Conservation (phyloP, 2,797 vertebrate genomes). For the Leontocebus nigricollis region DNA sequence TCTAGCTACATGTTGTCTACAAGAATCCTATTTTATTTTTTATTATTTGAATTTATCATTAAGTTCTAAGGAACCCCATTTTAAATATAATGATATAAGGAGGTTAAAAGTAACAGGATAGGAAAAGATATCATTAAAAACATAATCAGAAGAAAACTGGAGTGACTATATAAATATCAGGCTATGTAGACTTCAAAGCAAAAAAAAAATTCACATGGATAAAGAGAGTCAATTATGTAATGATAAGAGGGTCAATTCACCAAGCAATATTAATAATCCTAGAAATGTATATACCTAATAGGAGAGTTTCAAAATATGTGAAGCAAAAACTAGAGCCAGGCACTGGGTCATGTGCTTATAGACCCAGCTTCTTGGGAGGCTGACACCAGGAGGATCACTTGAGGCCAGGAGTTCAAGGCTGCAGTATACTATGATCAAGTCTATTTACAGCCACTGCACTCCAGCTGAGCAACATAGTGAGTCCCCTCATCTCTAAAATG, state of each 20-base stretch:
- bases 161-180: not conserved
- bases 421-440: too few relatives aligned
- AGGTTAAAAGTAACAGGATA: not conserved
- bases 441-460: too few relatives aligned
- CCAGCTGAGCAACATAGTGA: too few relatives aligned
- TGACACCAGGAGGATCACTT: too few relatives aligned
- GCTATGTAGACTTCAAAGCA: not conserved
- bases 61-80: too few relatives aligned
- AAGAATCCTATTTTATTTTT: not conserved
- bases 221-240: not conserved
- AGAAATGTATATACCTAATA: not conserved
- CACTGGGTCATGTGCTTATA: too few relatives aligned
- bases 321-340: not conserved
- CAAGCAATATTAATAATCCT: not conserved
- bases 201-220: not conserved
- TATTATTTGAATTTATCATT: too few relatives aligned
- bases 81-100: not conserved
- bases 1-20: not conserved
- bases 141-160: not conserved
- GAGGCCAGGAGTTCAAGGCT: too few relatives aligned
- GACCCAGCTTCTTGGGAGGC: too few relatives aligned
- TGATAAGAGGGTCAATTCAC: not conserved
- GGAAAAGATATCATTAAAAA: conserved; percentile 4
- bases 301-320: not conserved
- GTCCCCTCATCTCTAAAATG: too few relatives aligned